Conservation (phyloP, 2,797 vertebrate genomes). For the Neopelma chrysocephalum region DNA sequence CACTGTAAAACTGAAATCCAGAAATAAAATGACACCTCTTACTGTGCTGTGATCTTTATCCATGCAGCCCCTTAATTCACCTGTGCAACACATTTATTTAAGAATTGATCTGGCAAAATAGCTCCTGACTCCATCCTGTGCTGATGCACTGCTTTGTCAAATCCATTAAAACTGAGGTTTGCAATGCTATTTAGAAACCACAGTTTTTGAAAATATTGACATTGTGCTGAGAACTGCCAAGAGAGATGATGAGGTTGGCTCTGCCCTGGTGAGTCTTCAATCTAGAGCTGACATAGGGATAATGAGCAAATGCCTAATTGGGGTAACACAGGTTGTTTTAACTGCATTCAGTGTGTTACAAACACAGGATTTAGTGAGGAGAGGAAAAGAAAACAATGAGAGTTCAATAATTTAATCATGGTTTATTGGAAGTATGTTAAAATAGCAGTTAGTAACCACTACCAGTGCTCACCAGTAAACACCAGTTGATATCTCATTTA, state of each 20-base stretch:
- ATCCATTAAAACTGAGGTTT: not conserved
- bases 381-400: not conserved
- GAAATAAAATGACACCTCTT: not conserved
- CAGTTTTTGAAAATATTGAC: not conserved
- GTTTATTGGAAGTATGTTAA: not conserved
- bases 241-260: not conserved
- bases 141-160: slow-evolving; percentile 21
- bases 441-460: not conserved
- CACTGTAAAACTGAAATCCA: not conserved
- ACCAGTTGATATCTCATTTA: not conserved
- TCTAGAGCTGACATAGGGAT: not conserved
- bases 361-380: not conserved
- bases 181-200: not conserved
- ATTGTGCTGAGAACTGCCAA: slow-evolving; percentile 6
- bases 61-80: not conserved
- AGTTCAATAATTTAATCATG: not conserved
- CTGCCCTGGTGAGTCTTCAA: not conserved
- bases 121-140: not conserved
- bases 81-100: not conserved
- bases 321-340: not conserved
- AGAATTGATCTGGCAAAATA: not conserved
- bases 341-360: not conserved
- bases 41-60: not conserved
- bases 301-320: not conserved
- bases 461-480: not conserved